A percentile compares a stretch with the other conserved stretches of the same genome.
Conservation (phyloP, 2,113 vertebrate genomes). For the Climacteris rufus region DNA sequence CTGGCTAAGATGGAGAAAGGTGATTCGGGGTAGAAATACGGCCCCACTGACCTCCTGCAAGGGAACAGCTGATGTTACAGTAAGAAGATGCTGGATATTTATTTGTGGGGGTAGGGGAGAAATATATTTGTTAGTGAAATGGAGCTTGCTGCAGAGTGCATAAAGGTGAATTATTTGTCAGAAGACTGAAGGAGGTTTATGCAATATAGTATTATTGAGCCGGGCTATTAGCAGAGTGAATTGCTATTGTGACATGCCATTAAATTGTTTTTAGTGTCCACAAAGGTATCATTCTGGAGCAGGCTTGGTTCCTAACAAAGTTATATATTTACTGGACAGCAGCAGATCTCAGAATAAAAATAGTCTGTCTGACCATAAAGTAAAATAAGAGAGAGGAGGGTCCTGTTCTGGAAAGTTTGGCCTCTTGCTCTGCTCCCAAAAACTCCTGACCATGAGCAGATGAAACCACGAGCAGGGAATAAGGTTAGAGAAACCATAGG, state of each 20-base stretch:
- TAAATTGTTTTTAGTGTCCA: slow-evolving; percentile 86
- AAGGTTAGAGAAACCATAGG: not conserved
- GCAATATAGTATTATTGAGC: slow-evolving; percentile 81
- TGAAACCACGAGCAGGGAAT: not conserved
- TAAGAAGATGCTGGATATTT: slow-evolving; percentile 68
- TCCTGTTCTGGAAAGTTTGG: not conserved
- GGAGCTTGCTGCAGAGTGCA: slow-evolving; percentile 76
- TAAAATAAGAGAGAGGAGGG: slow-evolving; percentile 12
- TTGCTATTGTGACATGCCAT: slow-evolving; percentile 83
- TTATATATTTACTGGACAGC: slow-evolving; percentile 83
- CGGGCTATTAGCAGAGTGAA: slow-evolving; percentile 82
- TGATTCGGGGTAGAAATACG: slow-evolving; percentile 44
- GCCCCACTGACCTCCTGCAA: slow-evolving; percentile 63
- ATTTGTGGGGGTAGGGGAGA: slow-evolving; percentile 73
- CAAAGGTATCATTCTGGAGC: slow-evolving; percentile 80
- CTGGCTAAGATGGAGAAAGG: not conserved
- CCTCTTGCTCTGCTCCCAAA: not conserved
- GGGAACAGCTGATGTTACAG: slow-evolving; percentile 65
- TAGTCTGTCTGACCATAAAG: slow-evolving; percentile 65
- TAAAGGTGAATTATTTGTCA: slow-evolving; percentile 83
- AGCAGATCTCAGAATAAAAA: slow-evolving; percentile 71
- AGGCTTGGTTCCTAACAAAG: slow-evolving; percentile 78
- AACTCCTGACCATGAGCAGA: not conserved
- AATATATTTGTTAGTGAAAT: slow-evolving; percentile 84
- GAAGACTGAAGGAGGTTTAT: slow-evolving; percentile 77